phyloP scores from a whole-genome alignment of 2,113 vertebrate genomes.

The Genyomyrus donnyi region DNA sequence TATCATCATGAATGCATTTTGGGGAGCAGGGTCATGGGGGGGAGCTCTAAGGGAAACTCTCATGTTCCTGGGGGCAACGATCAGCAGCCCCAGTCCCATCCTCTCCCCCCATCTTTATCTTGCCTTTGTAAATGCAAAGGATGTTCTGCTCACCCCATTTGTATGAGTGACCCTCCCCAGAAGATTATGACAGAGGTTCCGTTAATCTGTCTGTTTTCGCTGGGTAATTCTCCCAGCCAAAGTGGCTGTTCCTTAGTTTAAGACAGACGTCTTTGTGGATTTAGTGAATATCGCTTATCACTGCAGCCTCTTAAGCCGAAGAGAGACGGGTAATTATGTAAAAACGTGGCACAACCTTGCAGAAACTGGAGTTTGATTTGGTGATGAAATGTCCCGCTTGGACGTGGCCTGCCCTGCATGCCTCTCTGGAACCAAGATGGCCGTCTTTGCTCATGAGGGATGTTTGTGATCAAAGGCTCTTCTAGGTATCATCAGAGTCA shows the following conservation, averaged over 20 bases:
- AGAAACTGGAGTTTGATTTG: background rate
- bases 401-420: background rate
- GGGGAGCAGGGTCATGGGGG: background rate
- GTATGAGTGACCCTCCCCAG: background rate
- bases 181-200: background rate
- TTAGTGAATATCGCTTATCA: background rate
- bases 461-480: background rate
- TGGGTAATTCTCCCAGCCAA: background rate
- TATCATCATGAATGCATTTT: background rate
- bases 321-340: background rate
- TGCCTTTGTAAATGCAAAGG: background rate
- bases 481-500: background rate
- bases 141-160: background rate
- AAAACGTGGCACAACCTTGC: background rate
- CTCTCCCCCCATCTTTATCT: background rate
- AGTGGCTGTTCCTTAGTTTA: background rate
- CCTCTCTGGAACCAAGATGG: background rate
- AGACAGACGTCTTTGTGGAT: background rate
- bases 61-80: background rate
- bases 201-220: background rate
- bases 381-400: background rate
- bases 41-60: background rate
- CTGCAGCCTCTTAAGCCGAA: background rate
- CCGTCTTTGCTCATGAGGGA: background rate
- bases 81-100: background rate